A percentile compares a stretch with the other conserved stretches of the same genome.
Evolutionary conservation across 2,797 vertebrate genomes (phyloP).

Genomic region (Toxotes lorentzi): DNA sequence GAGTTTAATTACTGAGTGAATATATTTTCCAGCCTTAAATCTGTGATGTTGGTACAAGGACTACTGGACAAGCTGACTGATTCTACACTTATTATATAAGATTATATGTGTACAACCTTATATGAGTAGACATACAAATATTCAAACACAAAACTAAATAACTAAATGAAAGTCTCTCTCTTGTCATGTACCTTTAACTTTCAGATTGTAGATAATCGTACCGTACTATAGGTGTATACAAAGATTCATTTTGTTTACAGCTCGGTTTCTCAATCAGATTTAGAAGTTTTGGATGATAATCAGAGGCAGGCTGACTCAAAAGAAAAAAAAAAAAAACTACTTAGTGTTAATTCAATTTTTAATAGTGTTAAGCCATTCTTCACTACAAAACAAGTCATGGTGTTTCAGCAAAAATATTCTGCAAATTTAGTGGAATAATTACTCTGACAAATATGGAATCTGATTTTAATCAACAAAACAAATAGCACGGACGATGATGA

Average conservation of each 20-base stretch:
- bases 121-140: background rate
- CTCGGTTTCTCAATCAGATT: background rate
- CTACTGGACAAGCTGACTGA: background rate
- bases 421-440: background rate
- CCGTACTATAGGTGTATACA: background rate
- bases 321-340: background rate
- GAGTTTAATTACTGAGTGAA: background rate
- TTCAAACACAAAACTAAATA: background rate
- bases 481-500: background rate
- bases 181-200: background rate
- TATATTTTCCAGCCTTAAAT: background rate
- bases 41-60: background rate
- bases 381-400: background rate
- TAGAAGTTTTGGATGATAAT: background rate
- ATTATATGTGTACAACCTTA: background rate
- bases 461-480: background rate
- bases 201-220: conserved; percentile 2
- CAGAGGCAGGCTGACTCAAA: background rate
- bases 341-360: background rate
- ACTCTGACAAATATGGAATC: background rate
- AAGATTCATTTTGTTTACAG: background rate
- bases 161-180: background rate
- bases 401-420: background rate
- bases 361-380: background rate
- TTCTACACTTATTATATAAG: too few relatives aligned